Evolutionary conservation across 2,113 vertebrate genomes (phyloP), one percentile per base, ranked within the genome.

Genomic region (Misgurnus anguillicaudatus): DNA sequence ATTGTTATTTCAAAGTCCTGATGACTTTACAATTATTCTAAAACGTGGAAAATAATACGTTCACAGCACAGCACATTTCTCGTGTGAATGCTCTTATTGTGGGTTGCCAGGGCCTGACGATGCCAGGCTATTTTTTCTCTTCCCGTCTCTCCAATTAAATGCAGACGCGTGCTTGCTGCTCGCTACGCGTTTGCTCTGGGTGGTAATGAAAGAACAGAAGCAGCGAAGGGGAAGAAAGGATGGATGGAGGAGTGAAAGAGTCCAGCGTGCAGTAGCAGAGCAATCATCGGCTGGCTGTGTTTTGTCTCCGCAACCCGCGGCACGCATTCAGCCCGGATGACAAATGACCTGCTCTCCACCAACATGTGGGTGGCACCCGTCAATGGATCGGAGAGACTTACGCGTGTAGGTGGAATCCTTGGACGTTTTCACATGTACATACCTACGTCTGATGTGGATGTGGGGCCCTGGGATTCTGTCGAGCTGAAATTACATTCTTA

Each of bases 31-130:
- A 51, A 51, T 51, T 51, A 51, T 51, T 13, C 48, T 4, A 51
- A 51, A 51, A 51, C 14, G 11, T 51, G 48, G 11, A 51, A 51
- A 51, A 14, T 51, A 51, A 16, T 13, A 51, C 53, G 5, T n/a
- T 7, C 17, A n/a, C 17, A 6, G 53, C 53, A 45, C 75, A 79
- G 78, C 86, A 83, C 85, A 79, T 87, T 86, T 77, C 85, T 80
- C 82, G 79, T 86, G 87, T 92, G 91, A 92, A 92, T 89, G 83
- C 86, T 86, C 83, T 86, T 84, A 91, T 87, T 92, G 89, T 91
- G 80, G 77, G 79, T 87, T 90, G 89, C 89, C 89, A 90, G 84
- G 83, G 65, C 68, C 80, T 84, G 85, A 89, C 84, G 80, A 79
- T 83, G 80, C 84, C 78, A 70, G 55, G 68, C n/a, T 41, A 63